Evolutionary conservation across 2,797 vertebrate genomes (phyloP).

Genomic region (Gobionotothen gibberifrons): DNA sequence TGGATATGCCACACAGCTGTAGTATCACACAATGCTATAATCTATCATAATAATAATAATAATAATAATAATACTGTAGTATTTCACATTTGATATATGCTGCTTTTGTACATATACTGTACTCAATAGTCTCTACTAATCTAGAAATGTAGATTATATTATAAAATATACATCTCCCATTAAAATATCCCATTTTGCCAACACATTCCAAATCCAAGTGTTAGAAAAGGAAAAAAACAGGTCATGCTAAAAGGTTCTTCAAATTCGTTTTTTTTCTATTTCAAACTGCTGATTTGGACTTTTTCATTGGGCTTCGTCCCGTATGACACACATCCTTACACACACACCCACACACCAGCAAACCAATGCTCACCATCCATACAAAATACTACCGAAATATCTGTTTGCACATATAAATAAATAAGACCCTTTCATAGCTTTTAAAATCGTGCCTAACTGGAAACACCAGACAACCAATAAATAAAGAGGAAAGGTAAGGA

Average conservation of each 20-base stretch:
- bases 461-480: conserved; percentile 39
- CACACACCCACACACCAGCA: background rate
- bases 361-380: conserved; percentile 42
- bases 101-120: conserved; percentile 78
- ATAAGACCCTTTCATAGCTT: conserved; percentile 46
- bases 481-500: conserved; percentile 24
- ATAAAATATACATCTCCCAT: conserved; percentile 88
- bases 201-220: conserved; percentile 66
- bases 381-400: conserved; percentile 56
- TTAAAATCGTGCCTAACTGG: conserved; percentile 62
- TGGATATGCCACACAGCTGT: conserved; percentile 78
- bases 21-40: conserved; percentile 79
- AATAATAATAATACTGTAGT: conserved; percentile 70
- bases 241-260: conserved; percentile 68
- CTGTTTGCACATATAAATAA: conserved; percentile 31
- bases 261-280: conserved; percentile 27
- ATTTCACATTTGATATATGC: conserved; percentile 81
- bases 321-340: conserved; percentile 34
- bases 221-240: conserved; percentile 62
- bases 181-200: conserved; percentile 83
- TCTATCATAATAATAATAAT: conserved; percentile 69
- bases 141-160: conserved; percentile 86
- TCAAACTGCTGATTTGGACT: conserved; percentile 69
- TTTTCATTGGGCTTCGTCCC: conserved; percentile 44
- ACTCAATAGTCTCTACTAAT: conserved; percentile 79